Conservation (phyloP, 2,888 invertebrate genomes). For the Tenthredo distinguenda region DNA sequence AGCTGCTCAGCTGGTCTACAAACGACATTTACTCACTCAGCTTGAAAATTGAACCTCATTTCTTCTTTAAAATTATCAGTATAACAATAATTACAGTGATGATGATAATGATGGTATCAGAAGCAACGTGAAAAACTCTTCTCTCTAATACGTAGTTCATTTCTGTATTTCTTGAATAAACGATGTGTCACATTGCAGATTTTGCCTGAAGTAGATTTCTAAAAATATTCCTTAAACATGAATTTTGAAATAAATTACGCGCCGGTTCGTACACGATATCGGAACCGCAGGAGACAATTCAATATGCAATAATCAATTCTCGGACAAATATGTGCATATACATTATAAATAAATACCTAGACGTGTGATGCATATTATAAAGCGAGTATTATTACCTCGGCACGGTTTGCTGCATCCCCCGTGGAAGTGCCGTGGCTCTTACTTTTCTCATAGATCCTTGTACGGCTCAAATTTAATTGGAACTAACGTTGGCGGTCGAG, state of each 20-base stretch:
- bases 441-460: background rate
- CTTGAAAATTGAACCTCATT: background rate
- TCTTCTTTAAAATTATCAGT: background rate
- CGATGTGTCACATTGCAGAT: background rate
- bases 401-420: background rate
- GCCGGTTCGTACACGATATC: background rate
- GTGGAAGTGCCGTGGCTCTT: background rate
- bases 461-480: background rate
- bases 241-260: background rate
- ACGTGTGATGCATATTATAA: background rate
- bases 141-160: background rate
- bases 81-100: too few relatives aligned
- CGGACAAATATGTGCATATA: background rate
- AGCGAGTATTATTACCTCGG: background rate
- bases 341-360: background rate
- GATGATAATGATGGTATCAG: too few relatives aligned
- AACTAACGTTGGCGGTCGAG: background rate
- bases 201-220: background rate
- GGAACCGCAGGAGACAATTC: background rate
- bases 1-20: constrained; percentile 80
- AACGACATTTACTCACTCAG: constrained; percentile 22
- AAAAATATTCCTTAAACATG: background rate
- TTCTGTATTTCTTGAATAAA: background rate
- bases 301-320: constrained; percentile 13
- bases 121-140: too few relatives aligned